Base-by-base conservation (phyloP, 2,797 vertebrate species). In the Bovichtus variegatus region DNA sequence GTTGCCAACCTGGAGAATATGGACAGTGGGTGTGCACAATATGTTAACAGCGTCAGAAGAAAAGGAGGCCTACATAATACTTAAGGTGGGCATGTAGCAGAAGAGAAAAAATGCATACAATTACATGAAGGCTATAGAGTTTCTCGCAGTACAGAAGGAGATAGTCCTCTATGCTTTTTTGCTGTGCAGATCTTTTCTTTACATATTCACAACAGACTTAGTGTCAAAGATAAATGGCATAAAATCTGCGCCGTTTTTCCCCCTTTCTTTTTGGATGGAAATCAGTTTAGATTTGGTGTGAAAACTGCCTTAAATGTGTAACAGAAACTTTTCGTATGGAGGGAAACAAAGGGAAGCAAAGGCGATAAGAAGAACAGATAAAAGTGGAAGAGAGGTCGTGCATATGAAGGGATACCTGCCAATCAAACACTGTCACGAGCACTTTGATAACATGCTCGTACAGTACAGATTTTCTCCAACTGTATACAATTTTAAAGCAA, bases 271-370 rank as follows among this genome's bases (percentile, higher is more conserved):
- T 27, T 50, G 1, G 11, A 18, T 10, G 36, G 25, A 43, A 59
- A 67, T 21, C 1, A 13, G 27, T 53, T 16, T 4, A 5, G 21
- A 57, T 15, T 31, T 53, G 36, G 6, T 46, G 15, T 61, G 9
- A 62, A 50, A 66, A 21, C n/a, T 21, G 15, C 15, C 23, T 46
- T 23, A 40, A 47, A 74, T 61, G n/a, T 62, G 41, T 11, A 74
- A 34, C 6, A 44, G 21, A 66, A 29, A 38, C 21, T 29, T 66
- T 10, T 50, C 15, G 16, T 62, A 41, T 41, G n/a, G 2, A 31
- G 9, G 43, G 23, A 54, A 64, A 41, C 19, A 53, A 40, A 46
- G 15, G 9, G 21, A 34, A 18, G 31, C 23, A 6, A 19, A 46
- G 47, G 12, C 46, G 36, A 72, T 61, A 23, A 49, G 54, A 40